Percentiles rank a stretch among this genome's conserved stretches.
phyloP scores from a whole-genome alignment of 2,888 invertebrate genomes.

The Mongoloraphidia duomilia region DNA sequence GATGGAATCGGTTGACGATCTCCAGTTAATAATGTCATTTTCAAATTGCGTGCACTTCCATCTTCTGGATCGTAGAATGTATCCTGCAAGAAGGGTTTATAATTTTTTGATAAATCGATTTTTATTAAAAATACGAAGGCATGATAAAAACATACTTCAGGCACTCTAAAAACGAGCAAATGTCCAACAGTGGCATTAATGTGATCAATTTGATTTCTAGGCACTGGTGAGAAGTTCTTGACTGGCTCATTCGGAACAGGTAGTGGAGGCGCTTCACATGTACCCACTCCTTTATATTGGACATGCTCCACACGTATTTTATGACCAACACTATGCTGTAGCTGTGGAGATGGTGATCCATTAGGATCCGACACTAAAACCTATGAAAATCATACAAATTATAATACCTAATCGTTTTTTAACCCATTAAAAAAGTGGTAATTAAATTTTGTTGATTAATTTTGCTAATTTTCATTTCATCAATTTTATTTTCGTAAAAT shows the following conservation, averaged over 20 bases:
- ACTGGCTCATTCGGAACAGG: constrained; percentile 35
- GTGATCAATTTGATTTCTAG: constrained; percentile 73
- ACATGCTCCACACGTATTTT: constrained; percentile 51
- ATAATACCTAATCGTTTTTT: neutral
- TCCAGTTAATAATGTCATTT: constrained; percentile 56
- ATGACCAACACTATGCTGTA: constrained; percentile 48
- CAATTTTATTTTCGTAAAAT: too few relatives aligned
- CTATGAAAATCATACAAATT: constrained; percentile 20
- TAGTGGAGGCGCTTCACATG: constrained; percentile 42
- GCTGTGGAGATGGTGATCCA: constrained; percentile 42
- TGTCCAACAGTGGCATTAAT: constrained; percentile 72
- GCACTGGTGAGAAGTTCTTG: constrained; percentile 56
- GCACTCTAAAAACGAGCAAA: constrained; percentile 66
- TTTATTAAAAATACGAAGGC: neutral
- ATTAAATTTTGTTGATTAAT: neutral
- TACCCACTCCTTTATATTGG: constrained; percentile 48
- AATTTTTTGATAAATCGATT: neutral
- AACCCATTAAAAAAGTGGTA: constrained; percentile 1
- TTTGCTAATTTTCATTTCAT: too few relatives aligned
- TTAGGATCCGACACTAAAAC: constrained; percentile 36
- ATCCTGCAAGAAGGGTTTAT: constrained; percentile 37
- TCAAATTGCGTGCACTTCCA: constrained; percentile 55
- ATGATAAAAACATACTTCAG: constrained; percentile 39
- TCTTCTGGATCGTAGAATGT: constrained; percentile 85
- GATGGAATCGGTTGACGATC: constrained; percentile 51